Conservation (phyloP, 2,113 vertebrate genomes). For the Ictidomys tridecemlineatus region DNA sequence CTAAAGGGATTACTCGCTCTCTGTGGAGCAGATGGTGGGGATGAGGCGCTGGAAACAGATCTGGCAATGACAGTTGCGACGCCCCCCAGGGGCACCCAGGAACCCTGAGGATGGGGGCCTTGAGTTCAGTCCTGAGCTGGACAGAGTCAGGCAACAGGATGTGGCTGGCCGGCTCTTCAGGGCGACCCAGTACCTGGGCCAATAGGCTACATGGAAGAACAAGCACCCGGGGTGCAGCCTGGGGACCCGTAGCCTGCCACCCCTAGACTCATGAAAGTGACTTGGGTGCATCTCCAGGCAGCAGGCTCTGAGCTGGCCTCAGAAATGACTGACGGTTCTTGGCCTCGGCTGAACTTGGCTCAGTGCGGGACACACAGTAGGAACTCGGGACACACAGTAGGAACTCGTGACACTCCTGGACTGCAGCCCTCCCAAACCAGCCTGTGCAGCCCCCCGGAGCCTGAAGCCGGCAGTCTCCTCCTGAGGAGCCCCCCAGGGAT, state of each 20-base stretch:
- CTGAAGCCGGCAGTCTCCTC: not conserved
- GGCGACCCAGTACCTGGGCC: not conserved
- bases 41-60: not conserved
- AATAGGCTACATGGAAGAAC: not conserved
- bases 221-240: not conserved
- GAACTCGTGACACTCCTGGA: not conserved
- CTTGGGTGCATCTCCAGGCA: not conserved
- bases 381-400: not conserved
- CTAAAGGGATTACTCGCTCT: conserved; percentile 44
- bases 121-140: not conserved
- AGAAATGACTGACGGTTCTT: not conserved
- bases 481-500: not conserved
- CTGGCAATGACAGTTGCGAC: not conserved
- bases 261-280: not conserved
- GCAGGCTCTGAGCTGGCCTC: not conserved
- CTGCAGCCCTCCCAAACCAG: not conserved
- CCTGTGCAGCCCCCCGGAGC: accelerated
- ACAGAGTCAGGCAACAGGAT: not conserved
- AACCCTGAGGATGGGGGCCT: not conserved
- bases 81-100: not conserved
- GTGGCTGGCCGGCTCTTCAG: not conserved
- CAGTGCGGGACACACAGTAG: not conserved
- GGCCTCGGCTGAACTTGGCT: not conserved
- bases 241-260: not conserved
- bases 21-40: conserved; percentile 30